Percentiles rank a stretch among this genome's conserved stretches.
These are phyloP conservation scores for Lycaon pictus DNA, from an alignment of 2,113 vertebrate genomes.

Conservation along the genomic window DNA sequence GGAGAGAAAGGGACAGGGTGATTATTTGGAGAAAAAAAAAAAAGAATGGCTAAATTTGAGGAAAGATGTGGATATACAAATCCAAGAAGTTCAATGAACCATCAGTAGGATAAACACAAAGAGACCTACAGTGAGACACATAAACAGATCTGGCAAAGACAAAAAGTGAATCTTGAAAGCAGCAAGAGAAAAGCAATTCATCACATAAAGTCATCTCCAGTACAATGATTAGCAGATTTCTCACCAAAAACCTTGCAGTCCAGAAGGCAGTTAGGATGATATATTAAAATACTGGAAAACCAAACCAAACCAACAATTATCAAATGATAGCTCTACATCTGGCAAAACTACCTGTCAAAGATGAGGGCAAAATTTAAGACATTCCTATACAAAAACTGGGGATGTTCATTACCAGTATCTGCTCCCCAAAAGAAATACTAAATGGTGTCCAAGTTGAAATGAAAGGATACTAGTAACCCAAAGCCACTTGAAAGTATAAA, in stretches of 20 bases:
- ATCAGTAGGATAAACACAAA: neutral
- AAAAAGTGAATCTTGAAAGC: neutral
- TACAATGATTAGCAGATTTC: neutral
- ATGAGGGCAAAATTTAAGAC: neutral
- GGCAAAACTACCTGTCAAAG: neutral
- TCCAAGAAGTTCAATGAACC: neutral
- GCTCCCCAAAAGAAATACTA: neutral
- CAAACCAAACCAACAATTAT: neutral
- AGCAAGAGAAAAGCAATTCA: slow-evolving; percentile 14
- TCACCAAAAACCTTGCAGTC: neutral
- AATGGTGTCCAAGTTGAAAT: neutral
- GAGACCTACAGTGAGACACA: neutral
- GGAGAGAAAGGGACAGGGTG: neutral
- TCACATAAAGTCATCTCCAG: neutral
- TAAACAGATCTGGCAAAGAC: neutral
- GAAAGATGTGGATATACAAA: neutral
- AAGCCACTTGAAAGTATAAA: neutral
- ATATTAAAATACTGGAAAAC: neutral
- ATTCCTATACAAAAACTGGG: neutral
- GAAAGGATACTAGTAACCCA: neutral
- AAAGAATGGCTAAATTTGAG: neutral
- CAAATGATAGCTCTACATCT: neutral
- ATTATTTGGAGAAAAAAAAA: neutral
- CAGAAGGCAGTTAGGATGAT: neutral
- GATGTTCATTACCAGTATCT: neutral